A percentile compares a stretch with the other conserved stretches of the same genome.
phyloP scores from a whole-genome alignment of 1,140 invertebrate genomes.

The Catajapyx aquilonaris region DNA sequence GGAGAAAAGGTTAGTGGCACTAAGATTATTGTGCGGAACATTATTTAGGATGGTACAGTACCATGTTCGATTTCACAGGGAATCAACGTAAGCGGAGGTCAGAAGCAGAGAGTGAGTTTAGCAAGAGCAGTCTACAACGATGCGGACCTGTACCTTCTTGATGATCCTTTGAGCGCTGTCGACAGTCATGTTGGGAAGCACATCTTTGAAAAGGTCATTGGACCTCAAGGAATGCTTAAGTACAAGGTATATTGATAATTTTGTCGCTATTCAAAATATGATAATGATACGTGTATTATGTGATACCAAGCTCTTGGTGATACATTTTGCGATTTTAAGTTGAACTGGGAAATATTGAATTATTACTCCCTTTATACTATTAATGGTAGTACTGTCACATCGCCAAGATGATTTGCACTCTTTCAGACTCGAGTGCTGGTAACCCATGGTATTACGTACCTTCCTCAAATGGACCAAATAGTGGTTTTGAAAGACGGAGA shows the following conservation, averaged over 20 bases:
- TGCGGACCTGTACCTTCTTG: conserved; percentile 30
- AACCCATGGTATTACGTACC: conserved; percentile 25
- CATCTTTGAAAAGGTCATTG: conserved; percentile 31
- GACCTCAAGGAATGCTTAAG: conserved; percentile 21
- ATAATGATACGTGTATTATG: no score
- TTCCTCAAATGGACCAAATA: conserved; percentile 26
- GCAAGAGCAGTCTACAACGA: conserved; percentile 34
- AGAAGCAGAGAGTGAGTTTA: conserved; percentile 36
- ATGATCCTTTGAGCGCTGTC: conserved; percentile 36
- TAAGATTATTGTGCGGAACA: no score
- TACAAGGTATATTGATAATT: conserved; percentile 14
- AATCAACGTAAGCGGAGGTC: conserved; percentile 39
- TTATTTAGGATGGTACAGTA: no score
- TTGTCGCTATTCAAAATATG: background rate
- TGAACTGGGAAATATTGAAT: no score
- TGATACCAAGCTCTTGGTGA: no score
- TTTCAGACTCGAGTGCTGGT: conserved; percentile 24
- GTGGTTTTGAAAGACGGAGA: conserved; percentile 25
- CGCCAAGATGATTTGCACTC: background rate
- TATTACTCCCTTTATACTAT: no score
- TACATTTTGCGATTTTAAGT: no score
- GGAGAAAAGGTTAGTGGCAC: conserved; percentile 23
- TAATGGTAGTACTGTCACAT: no score
- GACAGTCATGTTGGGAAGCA: conserved; percentile 31
- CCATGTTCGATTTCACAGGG: conserved; percentile 19